Percentiles rank a stretch among this genome's conserved stretches.
These are phyloP conservation scores for Drosophila funebris DNA, from an alignment of 1,140 invertebrate species.

Conservation along the genomic window DNA sequence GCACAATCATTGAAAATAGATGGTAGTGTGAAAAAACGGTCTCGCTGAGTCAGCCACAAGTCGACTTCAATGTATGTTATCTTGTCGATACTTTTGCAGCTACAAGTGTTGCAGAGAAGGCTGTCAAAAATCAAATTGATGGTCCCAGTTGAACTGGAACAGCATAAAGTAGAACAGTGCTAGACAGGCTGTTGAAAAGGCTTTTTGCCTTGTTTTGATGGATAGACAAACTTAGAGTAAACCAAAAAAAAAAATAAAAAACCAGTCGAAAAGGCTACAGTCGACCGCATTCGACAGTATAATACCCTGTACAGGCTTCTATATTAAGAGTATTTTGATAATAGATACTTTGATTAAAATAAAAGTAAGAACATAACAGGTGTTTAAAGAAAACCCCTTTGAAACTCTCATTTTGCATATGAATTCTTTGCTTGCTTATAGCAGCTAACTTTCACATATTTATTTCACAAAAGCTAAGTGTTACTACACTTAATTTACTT, in stretches of 20 bases:
- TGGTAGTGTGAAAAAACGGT: background rate
- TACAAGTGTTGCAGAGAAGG: conserved; percentile 25
- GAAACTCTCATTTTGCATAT: no score
- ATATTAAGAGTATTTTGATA: no score
- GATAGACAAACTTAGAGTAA: conserved; percentile 44
- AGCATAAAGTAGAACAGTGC: conserved; percentile 33
- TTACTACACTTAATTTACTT: no score
- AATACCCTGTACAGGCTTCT: no score
- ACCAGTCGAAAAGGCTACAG: no score
- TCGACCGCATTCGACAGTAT: no score
- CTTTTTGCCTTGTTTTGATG: conserved; percentile 61
- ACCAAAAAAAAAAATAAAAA: conserved; percentile 40
- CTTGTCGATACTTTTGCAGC: conserved; percentile 20
- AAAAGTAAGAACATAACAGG: no score
- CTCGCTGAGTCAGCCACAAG: conserved; percentile 13
- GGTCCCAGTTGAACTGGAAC: conserved; percentile 51
- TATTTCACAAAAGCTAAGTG: no score
- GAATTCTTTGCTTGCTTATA: no score
- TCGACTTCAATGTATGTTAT: conserved; percentile 6
- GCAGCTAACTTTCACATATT: no score
- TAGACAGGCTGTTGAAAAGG: conserved; percentile 62
- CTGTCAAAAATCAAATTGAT: conserved; percentile 65
- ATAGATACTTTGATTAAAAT: no score
- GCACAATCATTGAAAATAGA: conserved; percentile 5
- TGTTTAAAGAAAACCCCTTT: no score